Conservation (phyloP, 2,797 vertebrate genomes). For the Parauchenoglanis punctatus region DNA sequence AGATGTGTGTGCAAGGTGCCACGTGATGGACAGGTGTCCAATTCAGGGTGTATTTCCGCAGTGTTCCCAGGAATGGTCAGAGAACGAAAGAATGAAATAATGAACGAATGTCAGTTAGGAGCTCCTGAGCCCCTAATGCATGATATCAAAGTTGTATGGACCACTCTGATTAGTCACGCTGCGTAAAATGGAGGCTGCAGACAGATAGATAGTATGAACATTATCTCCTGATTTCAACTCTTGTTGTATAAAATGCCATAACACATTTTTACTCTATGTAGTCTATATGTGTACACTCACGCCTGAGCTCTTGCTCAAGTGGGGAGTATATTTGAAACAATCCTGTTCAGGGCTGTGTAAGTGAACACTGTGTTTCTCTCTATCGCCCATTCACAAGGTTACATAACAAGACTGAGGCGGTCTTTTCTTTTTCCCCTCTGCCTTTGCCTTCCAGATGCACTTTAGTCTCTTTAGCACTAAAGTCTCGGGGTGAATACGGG, state of each 20-base stretch:
- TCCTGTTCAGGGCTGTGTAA: conserved; percentile 61
- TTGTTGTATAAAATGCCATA: not conserved
- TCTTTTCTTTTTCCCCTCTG: conserved; percentile 60
- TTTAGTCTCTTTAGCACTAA: conserved; percentile 73
- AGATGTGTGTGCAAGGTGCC: not conserved
- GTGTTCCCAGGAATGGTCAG: not conserved
- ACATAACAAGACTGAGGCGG: conserved; percentile 77
- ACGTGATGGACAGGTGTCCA: not conserved
- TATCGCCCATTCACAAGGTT: conserved; percentile 73
- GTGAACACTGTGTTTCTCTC: conserved; percentile 64
- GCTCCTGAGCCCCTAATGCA: not conserved
- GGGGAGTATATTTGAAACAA: conserved; percentile 47
- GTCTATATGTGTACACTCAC: not conserved
- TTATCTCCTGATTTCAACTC: not conserved
- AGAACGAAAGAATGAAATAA: not conserved
- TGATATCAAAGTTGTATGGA: not conserved
- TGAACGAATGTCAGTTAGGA: not conserved
- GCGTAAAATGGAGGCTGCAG: not conserved
- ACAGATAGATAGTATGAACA: not conserved
- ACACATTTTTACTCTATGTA: too few species aligned
- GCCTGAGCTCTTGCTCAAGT: conserved; percentile 27
- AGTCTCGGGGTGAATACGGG: conserved; percentile 75
- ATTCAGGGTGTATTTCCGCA: not conserved
- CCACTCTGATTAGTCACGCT: not conserved
- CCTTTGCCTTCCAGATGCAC: conserved; percentile 75